Evolutionary conservation across 37 sponge, comb jelly and placozoan genomes (phyloP).

Genomic region (Agelas oroides): DNA sequence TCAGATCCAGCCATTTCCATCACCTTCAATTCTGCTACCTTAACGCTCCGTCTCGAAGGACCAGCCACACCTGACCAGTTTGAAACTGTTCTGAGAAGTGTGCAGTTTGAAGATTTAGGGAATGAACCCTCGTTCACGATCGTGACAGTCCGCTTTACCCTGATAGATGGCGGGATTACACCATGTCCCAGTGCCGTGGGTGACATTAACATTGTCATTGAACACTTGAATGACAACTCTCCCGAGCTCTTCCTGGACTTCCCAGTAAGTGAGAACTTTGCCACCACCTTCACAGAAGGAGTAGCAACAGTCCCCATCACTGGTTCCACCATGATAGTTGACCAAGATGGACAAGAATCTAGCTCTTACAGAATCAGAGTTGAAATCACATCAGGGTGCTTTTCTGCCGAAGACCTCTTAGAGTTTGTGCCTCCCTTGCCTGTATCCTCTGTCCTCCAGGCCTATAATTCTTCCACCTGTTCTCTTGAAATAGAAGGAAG

Average conservation of each 20-base stretch:
- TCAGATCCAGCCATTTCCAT: not conserved
- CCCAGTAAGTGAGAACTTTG: conserved; percentile 23
- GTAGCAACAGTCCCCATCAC: conserved; percentile 24
- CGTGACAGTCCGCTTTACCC: conserved; percentile 23
- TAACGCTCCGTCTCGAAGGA: conserved; percentile 54
- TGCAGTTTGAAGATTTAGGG: conserved; percentile 45
- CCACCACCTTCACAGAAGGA: conserved; percentile 53
- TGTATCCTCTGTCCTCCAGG: not conserved
- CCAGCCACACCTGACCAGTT: conserved; percentile 48
- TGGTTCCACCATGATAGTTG: conserved; percentile 37
- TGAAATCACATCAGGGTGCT: conserved; percentile 24
- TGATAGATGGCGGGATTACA: conserved; percentile 16
- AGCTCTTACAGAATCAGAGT: conserved; percentile 20
- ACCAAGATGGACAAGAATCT: conserved; percentile 56
- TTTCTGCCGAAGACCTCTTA: conserved; percentile 42
- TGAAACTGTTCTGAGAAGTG: conserved; percentile 42
- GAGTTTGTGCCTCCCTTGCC: not conserved
- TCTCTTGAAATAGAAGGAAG: conserved; percentile 29
- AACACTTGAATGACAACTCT: conserved; percentile 63
- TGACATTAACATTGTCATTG: conserved; percentile 62
- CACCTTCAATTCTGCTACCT: not conserved
- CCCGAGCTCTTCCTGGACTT: conserved; percentile 54
- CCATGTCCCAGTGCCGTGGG: conserved; percentile 17
- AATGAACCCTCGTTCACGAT: conserved; percentile 54
- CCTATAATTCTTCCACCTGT: conserved; percentile 25